A percentile compares a stretch with the other conserved stretches of the same genome.
phyloP scores from a whole-genome alignment of 2,888 invertebrate species.

The Caenorhabditis afra region DNA sequence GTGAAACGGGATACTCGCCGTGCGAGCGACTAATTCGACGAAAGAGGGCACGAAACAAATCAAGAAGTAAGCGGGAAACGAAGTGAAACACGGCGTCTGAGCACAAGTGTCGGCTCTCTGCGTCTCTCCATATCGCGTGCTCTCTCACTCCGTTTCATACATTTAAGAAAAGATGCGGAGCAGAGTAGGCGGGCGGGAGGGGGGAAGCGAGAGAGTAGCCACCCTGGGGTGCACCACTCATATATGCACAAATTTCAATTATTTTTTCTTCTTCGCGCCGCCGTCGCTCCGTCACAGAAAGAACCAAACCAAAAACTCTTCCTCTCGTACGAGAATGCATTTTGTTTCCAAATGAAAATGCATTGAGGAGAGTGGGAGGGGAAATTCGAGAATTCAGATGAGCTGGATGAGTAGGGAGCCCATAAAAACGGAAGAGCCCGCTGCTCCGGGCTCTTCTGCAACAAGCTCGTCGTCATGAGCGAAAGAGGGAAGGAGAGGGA shows the following conservation, averaged over 20 bases:
- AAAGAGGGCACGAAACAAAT: slow-evolving; percentile 54
- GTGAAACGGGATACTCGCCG: slow-evolving; percentile 5
- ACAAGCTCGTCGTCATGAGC: slow-evolving; percentile 3
- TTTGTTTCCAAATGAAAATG: slow-evolving; percentile 27
- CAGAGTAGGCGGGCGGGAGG: slow-evolving; percentile 6
- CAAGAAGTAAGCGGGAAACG: slow-evolving; percentile 52
- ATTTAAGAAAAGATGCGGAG: slow-evolving; percentile 54
- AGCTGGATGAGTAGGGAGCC: slow-evolving; percentile 25
- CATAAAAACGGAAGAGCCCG: neutral
- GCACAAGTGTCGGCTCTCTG: slow-evolving; percentile 47
- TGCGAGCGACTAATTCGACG: slow-evolving; percentile 40
- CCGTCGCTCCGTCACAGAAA: slow-evolving; percentile 17
- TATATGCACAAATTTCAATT: slow-evolving; percentile 59
- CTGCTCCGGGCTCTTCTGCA: neutral
- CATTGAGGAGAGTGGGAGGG: slow-evolving; percentile 2
- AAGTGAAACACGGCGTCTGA: slow-evolving; percentile 57
- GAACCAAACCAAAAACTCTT: slow-evolving; percentile 30
- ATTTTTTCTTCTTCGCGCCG: slow-evolving; percentile 40
- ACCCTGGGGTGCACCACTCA: slow-evolving; percentile 50
- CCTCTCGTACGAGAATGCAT: slow-evolving; percentile 17
- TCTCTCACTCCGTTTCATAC: slow-evolving; percentile 43
- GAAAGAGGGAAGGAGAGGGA: no score
- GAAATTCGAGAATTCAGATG: slow-evolving; percentile 18
- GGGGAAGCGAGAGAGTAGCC: slow-evolving; percentile 36
- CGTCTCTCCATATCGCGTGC: slow-evolving; percentile 40